Evolutionary conservation across 2,888 invertebrate genomes (phyloP), one percentile per base, ranked within the genome.

Genomic region (Ptychoptera albimana): DNA sequence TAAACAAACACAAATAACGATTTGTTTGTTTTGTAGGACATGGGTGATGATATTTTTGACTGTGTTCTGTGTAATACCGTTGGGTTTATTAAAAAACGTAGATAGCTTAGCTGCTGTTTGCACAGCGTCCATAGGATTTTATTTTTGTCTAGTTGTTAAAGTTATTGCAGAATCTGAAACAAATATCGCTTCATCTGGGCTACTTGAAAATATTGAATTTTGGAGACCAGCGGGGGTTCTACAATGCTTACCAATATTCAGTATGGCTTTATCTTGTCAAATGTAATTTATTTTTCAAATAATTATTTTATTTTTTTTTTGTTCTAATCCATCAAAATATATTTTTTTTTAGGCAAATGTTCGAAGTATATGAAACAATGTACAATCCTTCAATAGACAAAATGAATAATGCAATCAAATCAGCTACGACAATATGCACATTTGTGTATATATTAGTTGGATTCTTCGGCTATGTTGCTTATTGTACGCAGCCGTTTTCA

Each of bases 261-360:
- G 92, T 10, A 89, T 96, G 84, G 93, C 96, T 0, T 70, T 96
- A 44, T 92, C 91, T 50, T 97, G 97, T 67, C 97, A 97, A 68
- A 92, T 94, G 79, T 88, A 66, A 74, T 77, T 69, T 40, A 31
- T 40, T 32, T 14, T 13, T 37, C 9, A n/a, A n/a, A n/a, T n/a
- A n/a, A n/a, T 14, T 9, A 9, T 12, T 40, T 40, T 40, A 11
- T 32, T 32, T 31, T 31, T 13, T 40, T 14, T 39, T 23, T 29
- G 34, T 30, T 16, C 13, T 12, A 39, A 34, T n/a, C 29, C 11
- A 6, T 37, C 10, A 29, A 1, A 29, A 40, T 36, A 35, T 42
- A 48, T 41, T 45, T 42, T 12, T 42, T 61, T 69, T n/a, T 62
- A 84, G 84, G 52, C 91, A 91, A 66, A 65, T 92, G 31, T 92